These are phyloP conservation scores for Anarrhichthys ocellatus DNA, from an alignment of 2,113 vertebrate genomes.

Conservation along the genomic window DNA sequence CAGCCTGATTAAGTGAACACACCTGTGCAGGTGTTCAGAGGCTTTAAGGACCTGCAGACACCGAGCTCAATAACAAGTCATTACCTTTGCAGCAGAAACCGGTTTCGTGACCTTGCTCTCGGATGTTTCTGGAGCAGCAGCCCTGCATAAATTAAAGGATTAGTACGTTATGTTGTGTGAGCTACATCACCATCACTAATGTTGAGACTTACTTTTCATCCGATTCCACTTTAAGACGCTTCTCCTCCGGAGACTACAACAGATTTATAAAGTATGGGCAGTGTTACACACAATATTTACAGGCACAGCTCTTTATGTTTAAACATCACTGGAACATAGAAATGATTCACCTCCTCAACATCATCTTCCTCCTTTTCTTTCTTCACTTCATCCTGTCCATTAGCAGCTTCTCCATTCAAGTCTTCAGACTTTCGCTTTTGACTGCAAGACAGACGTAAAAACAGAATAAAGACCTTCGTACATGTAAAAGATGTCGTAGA, in stretches of 20 bases:
- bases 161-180: background rate
- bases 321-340: background rate
- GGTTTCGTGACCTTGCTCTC: conserved; percentile 78
- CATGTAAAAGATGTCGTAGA: too few relatives aligned
- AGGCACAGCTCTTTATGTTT: background rate
- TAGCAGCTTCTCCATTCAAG: conserved; percentile 79
- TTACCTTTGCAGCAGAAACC: conserved; percentile 85
- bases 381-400: conserved; percentile 69
- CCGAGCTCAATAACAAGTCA: background rate
- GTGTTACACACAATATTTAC: background rate
- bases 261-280: background rate
- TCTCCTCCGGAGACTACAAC: conserved; percentile 87
- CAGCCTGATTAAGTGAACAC: background rate
- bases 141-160: conserved; percentile 68
- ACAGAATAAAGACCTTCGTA: background rate
- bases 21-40: background rate
- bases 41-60: background rate
- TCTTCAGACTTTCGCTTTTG: conserved; percentile 91
- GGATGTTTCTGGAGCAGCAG: conserved; percentile 75
- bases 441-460: conserved; percentile 64
- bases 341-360: conserved; percentile 71
- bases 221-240: conserved; percentile 87
- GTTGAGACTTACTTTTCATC: conserved; percentile 83
- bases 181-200: background rate
- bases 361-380: conserved; percentile 72